Evolutionary conservation across 2,797 vertebrate genomes (phyloP).

Genomic region (Heliangelus exortis): DNA sequence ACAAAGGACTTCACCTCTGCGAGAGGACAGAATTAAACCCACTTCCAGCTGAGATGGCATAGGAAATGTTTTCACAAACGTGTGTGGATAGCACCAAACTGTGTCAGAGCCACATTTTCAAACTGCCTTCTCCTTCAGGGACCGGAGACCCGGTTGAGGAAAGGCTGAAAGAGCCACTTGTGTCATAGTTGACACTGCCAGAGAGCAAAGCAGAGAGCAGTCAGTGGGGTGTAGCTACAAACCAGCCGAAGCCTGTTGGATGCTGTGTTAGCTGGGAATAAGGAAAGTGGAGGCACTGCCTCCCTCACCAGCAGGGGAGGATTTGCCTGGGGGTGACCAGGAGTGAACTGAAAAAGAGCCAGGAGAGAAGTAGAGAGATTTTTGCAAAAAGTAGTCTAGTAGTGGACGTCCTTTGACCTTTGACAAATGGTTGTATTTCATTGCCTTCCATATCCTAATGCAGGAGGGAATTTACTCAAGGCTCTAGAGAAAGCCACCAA

Average conservation of each 20-base stretch:
- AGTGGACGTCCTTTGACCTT: not conserved
- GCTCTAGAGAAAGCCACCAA: not conserved
- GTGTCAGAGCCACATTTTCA: conserved; percentile 10
- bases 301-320: not conserved
- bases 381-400: not conserved
- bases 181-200: not conserved
- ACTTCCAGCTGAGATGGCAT: conserved; percentile 27
- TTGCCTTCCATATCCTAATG: not conserved
- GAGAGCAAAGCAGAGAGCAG: not conserved
- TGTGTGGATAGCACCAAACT: not conserved
- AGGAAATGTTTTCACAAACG: conserved; percentile 43
- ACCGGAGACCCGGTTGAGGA: not conserved
- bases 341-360: not conserved
- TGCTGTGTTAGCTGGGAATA: not conserved
- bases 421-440: not conserved
- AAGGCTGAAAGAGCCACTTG: conserved; percentile 3
- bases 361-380: not conserved
- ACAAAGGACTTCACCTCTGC: conserved; percentile 21
- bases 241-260: not conserved
- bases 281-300: not conserved
- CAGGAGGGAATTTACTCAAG: not conserved
- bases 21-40: conserved; percentile 2
- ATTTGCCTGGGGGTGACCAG: not conserved
- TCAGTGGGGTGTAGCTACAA: not conserved
- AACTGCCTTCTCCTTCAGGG: not conserved